Evolutionary conservation across 2,888 invertebrate species (phyloP), one percentile per base, ranked within the genome.

Genomic region (Caenorhabditis drosophilae): DNA sequence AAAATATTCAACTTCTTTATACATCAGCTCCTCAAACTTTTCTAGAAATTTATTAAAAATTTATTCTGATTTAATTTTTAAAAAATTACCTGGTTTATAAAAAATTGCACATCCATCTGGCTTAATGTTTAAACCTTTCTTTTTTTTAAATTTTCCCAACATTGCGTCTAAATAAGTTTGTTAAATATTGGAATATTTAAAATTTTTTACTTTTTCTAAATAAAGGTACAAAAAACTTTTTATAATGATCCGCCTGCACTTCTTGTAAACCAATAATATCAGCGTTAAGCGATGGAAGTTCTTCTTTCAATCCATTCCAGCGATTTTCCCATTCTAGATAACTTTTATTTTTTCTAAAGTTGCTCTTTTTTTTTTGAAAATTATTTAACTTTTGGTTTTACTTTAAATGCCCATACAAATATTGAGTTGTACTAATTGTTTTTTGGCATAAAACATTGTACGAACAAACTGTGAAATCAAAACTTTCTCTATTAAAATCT

Each of bases 71-170:
- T 36, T 7, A 36, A n/a, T 9, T 36, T 7, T 86, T 20, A n/a
- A 16, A 4, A 16, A 4, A 15, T 25, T 6, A 42, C 42, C 25
- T 46, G 1, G 27, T 75, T 89, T 90, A 84, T 89, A 95, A 82
- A 92, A 90, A 40, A 94, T 90, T 0, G 94, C 92, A 84, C 95
- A 92, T 0, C 97, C 97, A 85, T 98, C 97, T 11, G 49, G 86
- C 86, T 76, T 91, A n/a, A 2, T 41, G 36, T 23, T 36, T 89
- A 34, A 78, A 73, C 0, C 91, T 90, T 11, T 36, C 46, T 18
- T 72, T 67, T 42, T 45, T 51, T 9, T 63, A n/a, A n/a, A n/a
- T n/a, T n/a, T n/a, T n/a, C n/a, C n/a, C n/a, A n/a, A n/a, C n/a
- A n/a, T n/a, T n/a, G n/a, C n/a, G n/a, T n/a, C n/a, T n/a, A n/a